A percentile compares a stretch with the other conserved stretches of the same genome.
phyloP scores from a whole-genome alignment of 2,888 invertebrate genomes.

The Pheosia gnoma region DNA sequence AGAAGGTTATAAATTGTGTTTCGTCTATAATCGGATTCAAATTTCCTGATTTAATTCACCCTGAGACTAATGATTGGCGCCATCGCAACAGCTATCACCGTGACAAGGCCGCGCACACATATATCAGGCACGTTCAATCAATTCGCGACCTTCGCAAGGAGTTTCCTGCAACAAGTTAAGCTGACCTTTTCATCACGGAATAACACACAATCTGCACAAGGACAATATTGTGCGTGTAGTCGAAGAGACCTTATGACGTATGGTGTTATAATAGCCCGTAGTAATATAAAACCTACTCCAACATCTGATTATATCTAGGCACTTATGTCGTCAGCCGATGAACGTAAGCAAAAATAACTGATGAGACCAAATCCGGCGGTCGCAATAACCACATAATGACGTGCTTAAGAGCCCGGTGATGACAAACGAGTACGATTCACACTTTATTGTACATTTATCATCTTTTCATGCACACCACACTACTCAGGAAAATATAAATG shows the following conservation, averaged over 20 bases:
- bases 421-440: constrained; percentile 21
- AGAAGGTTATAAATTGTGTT: neutral
- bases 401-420: constrained; percentile 20
- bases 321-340: constrained; percentile 7
- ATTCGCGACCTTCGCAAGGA: neutral
- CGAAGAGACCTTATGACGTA: no score
- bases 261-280: no score
- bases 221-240: no score
- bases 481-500: neutral
- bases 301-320: neutral
- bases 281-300: neutral
- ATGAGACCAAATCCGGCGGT: constrained; percentile 30
- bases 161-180: constrained; percentile 1
- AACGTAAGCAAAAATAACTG: constrained; percentile 27
- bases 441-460: constrained; percentile 30
- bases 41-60: neutral
- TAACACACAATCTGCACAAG: no score
- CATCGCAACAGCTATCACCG: neutral
- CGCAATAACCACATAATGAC: constrained; percentile 29
- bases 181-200: neutral
- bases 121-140: constrained; percentile 7
- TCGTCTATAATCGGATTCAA: neutral
- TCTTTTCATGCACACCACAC: constrained; percentile 14
- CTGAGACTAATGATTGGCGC: neutral
- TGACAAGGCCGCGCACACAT: neutral